Percentiles rank a stretch among this genome's conserved stretches.
Evolutionary conservation across 2,113 vertebrate genomes (phyloP).

Genomic region (Chaetodon trifascialis): DNA sequence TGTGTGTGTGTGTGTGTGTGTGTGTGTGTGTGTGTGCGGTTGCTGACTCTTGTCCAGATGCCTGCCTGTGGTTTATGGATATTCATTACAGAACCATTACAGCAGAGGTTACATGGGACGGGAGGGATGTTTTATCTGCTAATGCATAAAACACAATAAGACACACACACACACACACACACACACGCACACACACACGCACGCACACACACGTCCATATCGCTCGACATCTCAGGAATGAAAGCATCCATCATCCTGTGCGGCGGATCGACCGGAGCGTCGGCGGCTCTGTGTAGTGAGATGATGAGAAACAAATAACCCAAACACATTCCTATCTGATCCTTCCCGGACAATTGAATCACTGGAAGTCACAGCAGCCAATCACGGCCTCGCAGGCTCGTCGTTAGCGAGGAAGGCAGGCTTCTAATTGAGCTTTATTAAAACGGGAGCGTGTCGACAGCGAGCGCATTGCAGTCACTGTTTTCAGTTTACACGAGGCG

Average conservation of each 20-base stretch:
- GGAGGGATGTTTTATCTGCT: slow-evolving; percentile 63
- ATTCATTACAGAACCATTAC: slow-evolving; percentile 80
- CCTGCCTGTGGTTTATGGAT: slow-evolving; percentile 73
- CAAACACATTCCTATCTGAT: slow-evolving; percentile 42
- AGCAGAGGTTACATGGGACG: slow-evolving; percentile 74
- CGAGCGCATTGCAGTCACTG: neutral
- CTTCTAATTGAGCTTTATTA: slow-evolving; percentile 64
- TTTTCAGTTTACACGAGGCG: neutral
- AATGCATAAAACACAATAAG: slow-evolving; percentile 65
- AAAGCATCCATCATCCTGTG: slow-evolving; percentile 59
- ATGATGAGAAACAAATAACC: slow-evolving; percentile 72
- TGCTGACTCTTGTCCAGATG: slow-evolving; percentile 28
- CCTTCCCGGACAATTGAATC: slow-evolving; percentile 57
- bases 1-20: slow-evolving; percentile 16
- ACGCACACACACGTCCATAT: slow-evolving; percentile 41
- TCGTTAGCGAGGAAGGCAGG: slow-evolving; percentile 8
- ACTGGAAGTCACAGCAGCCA: slow-evolving; percentile 16
- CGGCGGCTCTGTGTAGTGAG: slow-evolving; percentile 9
- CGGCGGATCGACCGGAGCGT: slow-evolving; percentile 40
- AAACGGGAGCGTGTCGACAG: slow-evolving; percentile 35
- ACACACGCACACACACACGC: slow-evolving; percentile 22
- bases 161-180: slow-evolving; percentile 18
- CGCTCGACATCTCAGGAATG: slow-evolving; percentile 57
- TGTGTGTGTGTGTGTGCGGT: slow-evolving; percentile 19
- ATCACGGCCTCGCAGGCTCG: neutral